A percentile compares a stretch with the other conserved stretches of the same genome.
These are phyloP conservation scores for Notodonta dromedarius DNA, from an alignment of 2,888 invertebrate genomes.

Conservation along the genomic window DNA sequence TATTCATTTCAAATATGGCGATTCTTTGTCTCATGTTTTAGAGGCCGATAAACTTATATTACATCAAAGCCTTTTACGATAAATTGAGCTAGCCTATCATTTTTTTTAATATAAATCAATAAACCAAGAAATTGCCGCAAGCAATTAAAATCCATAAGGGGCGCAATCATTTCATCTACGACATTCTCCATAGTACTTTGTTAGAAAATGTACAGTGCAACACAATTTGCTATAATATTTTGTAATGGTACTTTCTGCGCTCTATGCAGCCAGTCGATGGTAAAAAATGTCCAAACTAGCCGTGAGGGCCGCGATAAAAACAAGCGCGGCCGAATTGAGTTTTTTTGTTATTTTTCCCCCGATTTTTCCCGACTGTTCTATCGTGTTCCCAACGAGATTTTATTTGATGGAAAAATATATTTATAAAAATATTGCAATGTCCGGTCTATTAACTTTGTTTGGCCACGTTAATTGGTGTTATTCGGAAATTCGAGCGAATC, in stretches of 20 bases:
- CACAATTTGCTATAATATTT: neutral
- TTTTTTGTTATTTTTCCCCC: neutral
- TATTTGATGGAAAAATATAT: neutral
- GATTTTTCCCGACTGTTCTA: neutral
- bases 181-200: no score
- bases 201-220: no score
- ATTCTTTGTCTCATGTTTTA: no score
- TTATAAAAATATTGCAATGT: neutral
- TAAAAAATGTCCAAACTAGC: neutral
- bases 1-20: no score
- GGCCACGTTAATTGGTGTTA: neutral
- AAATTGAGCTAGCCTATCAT: no score
- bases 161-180: no score
- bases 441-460: constrained; percentile 1
- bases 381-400: neutral
- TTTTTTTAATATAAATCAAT: no score
- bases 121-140: no score
- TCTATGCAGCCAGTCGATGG: neutral
- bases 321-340: neutral
- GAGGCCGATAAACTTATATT: no score
- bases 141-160: no score
- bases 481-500: neutral
- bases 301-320: constrained; percentile 1
- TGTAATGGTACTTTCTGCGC: neutral
- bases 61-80: no score